phyloP scores from a whole-genome alignment of 92 coral and sea anemone genomes.

The Anthopleura xanthogrammica region DNA sequence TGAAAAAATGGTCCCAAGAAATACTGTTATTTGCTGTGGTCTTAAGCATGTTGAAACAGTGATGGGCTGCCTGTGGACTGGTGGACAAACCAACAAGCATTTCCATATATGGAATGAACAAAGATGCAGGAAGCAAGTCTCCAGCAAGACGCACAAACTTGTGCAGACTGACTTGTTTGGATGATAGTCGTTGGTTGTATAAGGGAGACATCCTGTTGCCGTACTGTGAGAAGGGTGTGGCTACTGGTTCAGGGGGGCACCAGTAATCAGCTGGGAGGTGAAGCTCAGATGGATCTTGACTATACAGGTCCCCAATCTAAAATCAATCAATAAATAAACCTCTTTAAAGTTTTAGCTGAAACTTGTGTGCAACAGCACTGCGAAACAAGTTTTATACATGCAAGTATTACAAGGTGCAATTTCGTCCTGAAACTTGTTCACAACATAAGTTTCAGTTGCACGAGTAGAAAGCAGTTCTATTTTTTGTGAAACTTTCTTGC shows the following conservation, averaged over 20 bases:
- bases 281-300: constrained; percentile 73
- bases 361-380: neutral
- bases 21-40: constrained; percentile 76
- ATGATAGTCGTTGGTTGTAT: constrained; percentile 68
- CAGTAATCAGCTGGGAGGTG: constrained; percentile 88
- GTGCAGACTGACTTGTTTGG: constrained; percentile 83
- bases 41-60: constrained; percentile 90
- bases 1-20: constrained; percentile 97
- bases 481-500: too few species aligned
- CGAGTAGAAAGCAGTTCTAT: too few species aligned
- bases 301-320: constrained; percentile 90
- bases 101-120: constrained; percentile 93
- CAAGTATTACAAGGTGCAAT: too few species aligned
- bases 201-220: constrained; percentile 62
- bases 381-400: neutral
- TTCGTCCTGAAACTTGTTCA: too few species aligned
- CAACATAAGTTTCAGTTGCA: too few species aligned
- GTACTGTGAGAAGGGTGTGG: constrained; percentile 62
- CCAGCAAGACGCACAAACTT: constrained; percentile 96
- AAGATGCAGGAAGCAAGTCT: constrained; percentile 80
- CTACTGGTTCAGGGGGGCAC: constrained; percentile 78
- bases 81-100: constrained; percentile 87
- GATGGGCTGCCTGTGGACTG: constrained; percentile 87
- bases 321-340: neutral
- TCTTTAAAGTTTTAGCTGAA: too few species aligned